phyloP scores from a whole-genome alignment of 2,797 vertebrate species.

The Macroramphosus scolopax region DNA sequence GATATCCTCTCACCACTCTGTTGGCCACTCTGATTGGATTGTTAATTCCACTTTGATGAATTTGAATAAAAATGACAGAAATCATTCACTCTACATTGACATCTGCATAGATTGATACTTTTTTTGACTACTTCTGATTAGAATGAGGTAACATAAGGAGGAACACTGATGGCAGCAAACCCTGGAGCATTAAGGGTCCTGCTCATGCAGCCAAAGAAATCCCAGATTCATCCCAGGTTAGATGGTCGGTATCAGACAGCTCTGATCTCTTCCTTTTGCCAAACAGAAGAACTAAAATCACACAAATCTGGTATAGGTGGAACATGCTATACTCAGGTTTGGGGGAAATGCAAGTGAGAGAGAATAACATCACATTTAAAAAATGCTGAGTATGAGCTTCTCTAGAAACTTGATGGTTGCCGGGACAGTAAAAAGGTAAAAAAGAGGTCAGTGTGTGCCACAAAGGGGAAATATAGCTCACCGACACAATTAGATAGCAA shows the following conservation, averaged over 20 bases:
- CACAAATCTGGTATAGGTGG: constrained; percentile 5
- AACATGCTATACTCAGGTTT: constrained; percentile 22
- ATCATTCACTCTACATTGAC: constrained; percentile 55
- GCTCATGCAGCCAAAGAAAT: constrained; percentile 71
- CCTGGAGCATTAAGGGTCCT: constrained; percentile 30
- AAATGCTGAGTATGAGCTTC: constrained; percentile 21
- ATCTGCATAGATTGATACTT: constrained; percentile 74
- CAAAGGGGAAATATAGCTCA: constrained; percentile 18
- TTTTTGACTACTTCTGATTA: constrained; percentile 57
- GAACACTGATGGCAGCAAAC: constrained; percentile 45
- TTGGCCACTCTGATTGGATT: constrained; percentile 73
- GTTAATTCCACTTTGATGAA: constrained; percentile 76
- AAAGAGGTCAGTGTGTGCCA: constrained; percentile 27
- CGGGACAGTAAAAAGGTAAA: constrained; percentile 32
- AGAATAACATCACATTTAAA: constrained; percentile 14
- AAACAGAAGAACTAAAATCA: constrained; percentile 10
- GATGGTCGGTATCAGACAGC: constrained; percentile 39
- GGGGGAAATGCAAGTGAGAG: too few relatives aligned
- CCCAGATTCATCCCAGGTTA: constrained; percentile 33
- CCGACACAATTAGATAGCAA: constrained; percentile 15
- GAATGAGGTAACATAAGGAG: constrained; percentile 72
- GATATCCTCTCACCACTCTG: constrained; percentile 53
- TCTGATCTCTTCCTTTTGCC: constrained; percentile 39
- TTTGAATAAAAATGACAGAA: constrained; percentile 37
- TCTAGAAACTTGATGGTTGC: constrained; percentile 4